Evolutionary conservation across 2,888 invertebrate species (phyloP), one percentile per base, ranked within the genome.

Genomic region (Drosophila kanekoi): DNA sequence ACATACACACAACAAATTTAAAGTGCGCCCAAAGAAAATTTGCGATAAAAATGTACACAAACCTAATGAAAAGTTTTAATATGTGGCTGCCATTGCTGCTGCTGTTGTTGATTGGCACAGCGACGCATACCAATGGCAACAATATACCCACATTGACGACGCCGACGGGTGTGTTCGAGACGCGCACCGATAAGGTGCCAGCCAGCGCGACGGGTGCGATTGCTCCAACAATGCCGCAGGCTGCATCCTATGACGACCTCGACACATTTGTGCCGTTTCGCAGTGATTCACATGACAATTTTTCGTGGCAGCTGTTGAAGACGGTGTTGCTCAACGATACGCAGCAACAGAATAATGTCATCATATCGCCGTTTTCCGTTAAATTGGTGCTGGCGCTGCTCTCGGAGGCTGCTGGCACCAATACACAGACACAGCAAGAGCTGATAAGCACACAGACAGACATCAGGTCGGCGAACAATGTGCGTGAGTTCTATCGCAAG

Each of bases 351-450:
- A 94, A 93, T 13, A 97, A 97, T 92, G 93, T 96, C 57, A 92
- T 97, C 20, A 88, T 96, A 47, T 97, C 97, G 0, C 96, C 97
- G 0, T 93, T 97, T 70, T 96, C 96, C 2, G 91, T 96, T 45
- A 96, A 97, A 92, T 87, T 96, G 72, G 94, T 96, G 0, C 90
- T 97, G 69, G 95, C 95, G 0, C 93, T 97, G 79, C 92, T 97
- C 2, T 94, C 94, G 40, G 96, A 96, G 91, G 97, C 96, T 0
- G 94, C 96, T 0, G 93, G 94, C 35, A 70, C 66, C 3, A 82
- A 89, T 16, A 89, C 92, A 4, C 69, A 68, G 32, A 91, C 79
- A 35, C 89, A 89, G 60, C 70, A 72, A 20, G 90, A 91, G 60
- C 79, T 91, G 45, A 76, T 87, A 41, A 80, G 70, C 63, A 89